Percentiles rank a stretch among this genome's conserved stretches.
Conservation (phyloP, 2,797 vertebrate species). For the Harpagifer antarcticus region DNA sequence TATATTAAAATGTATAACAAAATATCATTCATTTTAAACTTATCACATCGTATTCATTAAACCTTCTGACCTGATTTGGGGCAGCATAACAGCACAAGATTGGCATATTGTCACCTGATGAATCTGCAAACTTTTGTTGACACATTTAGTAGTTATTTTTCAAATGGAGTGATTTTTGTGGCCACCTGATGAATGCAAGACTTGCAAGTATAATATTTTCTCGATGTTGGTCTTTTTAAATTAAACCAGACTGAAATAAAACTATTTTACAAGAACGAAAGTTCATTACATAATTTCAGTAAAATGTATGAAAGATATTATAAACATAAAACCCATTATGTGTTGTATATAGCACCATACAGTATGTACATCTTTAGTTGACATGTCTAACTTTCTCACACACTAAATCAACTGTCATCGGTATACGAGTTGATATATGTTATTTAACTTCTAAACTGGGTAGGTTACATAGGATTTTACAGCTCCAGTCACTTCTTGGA, state of each 20-base stretch:
- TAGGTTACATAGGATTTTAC: constrained; percentile 2
- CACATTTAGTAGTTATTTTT: background rate
- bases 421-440: constrained; percentile 8
- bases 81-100: background rate
- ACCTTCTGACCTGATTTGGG: background rate
- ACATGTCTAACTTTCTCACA: background rate
- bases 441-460: constrained; percentile 24
- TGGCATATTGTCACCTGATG: background rate
- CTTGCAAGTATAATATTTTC: background rate
- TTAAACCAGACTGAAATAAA: background rate
- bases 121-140: background rate
- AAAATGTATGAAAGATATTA: background rate
- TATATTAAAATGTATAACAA: background rate
- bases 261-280: background rate
- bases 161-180: background rate
- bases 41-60: background rate
- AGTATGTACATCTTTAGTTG: background rate
- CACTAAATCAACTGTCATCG: background rate
- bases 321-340: background rate
- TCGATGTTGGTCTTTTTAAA: background rate
- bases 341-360: background rate
- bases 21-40: background rate
- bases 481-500: background rate
- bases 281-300: background rate
- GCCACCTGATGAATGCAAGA: background rate